Evolutionary conservation across 1,140 invertebrate genomes (phyloP).

Genomic region (Hylaeus volcanicus): DNA sequence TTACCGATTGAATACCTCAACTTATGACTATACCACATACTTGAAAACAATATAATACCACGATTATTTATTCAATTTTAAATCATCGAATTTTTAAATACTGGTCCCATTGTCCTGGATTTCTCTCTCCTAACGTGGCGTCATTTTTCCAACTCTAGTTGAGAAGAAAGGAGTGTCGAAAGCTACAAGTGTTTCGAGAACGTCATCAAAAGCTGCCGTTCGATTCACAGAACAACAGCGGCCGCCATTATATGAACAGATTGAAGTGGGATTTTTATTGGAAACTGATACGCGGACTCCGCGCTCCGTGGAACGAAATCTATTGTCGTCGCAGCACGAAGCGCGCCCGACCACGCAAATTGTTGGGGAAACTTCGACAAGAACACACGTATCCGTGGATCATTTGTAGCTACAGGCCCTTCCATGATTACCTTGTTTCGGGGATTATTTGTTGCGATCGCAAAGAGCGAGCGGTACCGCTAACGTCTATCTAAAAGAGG

Average conservation of each 20-base stretch:
- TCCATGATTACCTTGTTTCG: constrained; percentile 28
- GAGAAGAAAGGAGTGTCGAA: background rate
- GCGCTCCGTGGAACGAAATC: constrained; percentile 29
- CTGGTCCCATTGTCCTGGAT: background rate
- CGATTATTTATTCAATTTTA: too few species aligned
- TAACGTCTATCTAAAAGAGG: background rate
- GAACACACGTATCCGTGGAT: constrained; percentile 29
- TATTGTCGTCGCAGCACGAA: constrained; percentile 9
- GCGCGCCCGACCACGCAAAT: constrained; percentile 21
- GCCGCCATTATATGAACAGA: constrained; percentile 28
- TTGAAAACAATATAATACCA: too few species aligned
- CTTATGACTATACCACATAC: too few species aligned
- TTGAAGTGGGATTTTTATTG: constrained; percentile 27
- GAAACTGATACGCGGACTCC: constrained; percentile 34
- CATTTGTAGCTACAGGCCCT: constrained; percentile 24
- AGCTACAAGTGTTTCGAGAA: background rate
- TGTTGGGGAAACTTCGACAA: constrained; percentile 32
- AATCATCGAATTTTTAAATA: too few species aligned
- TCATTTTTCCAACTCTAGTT: background rate
- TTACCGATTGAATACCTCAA: too few species aligned
- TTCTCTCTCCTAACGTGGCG: background rate
- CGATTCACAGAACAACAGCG: background rate
- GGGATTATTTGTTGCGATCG: constrained; percentile 36
- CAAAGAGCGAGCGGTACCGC: background rate
- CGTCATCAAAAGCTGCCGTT: constrained; percentile 14